These are phyloP conservation scores for Perccottus glenii DNA, from an alignment of 2,113 vertebrate genomes.

Conservation along the genomic window DNA sequence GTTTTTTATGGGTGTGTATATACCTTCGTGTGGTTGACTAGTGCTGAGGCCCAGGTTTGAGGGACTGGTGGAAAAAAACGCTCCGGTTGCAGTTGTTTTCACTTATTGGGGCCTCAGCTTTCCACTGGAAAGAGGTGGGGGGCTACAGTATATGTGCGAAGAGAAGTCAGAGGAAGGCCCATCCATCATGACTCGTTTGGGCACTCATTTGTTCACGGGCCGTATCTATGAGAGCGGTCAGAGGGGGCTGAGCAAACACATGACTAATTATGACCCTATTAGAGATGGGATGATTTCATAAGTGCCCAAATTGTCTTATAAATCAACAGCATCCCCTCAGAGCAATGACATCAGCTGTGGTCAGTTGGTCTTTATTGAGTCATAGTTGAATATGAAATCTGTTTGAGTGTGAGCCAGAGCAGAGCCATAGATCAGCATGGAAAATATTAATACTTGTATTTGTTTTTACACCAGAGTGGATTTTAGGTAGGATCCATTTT, in stretches of 20 bases:
- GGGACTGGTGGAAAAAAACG: conserved; percentile 63
- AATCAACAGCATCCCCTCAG: conserved; percentile 50
- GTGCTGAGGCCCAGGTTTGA: conserved; percentile 35
- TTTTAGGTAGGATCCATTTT: no score
- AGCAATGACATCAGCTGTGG: conserved; percentile 58
- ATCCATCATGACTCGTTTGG: conserved; percentile 25
- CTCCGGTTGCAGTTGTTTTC: conserved; percentile 76
- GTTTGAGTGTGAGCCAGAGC: conserved; percentile 25
- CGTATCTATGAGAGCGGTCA: conserved; percentile 17
- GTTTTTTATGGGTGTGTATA: conserved; percentile 28
- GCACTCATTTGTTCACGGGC: conserved; percentile 13
- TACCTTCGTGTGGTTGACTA: conserved; percentile 29
- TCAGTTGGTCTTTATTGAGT: conserved; percentile 43
- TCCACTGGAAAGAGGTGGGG: conserved; percentile 37
- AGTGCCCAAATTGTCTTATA: conserved; percentile 38
- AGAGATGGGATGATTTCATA: conserved; percentile 63
- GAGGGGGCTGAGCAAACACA: conserved; percentile 40
- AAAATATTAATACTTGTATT: neutral
- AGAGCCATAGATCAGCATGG: neutral
- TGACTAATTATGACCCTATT: conserved; percentile 66
- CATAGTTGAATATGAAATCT: conserved; percentile 27
- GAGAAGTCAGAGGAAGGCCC: conserved; percentile 34
- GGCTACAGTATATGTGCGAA: conserved; percentile 5
- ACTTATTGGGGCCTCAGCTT: conserved; percentile 70
- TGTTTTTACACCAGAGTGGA: no score